Base-by-base conservation (phyloP, 1,140 invertebrate genomes). In the Archegozetes longisetosus region DNA sequence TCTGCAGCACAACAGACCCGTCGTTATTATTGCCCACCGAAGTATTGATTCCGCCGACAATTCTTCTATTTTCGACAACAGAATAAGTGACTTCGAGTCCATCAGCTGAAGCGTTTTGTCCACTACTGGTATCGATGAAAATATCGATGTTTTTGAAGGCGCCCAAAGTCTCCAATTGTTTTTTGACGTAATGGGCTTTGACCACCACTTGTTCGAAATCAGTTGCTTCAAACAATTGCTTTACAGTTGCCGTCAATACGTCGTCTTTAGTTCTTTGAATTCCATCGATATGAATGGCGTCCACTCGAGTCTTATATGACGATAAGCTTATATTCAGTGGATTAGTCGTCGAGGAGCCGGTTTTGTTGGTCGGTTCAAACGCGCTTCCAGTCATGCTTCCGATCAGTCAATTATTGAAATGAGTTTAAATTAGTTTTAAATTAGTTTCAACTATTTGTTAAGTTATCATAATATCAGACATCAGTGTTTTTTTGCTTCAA, bases 41-140 rank as follows among this genome's bases (percentile, higher is more conserved):
- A 0, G 86, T 88, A 64, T 81, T 85, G 40, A 90, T 76, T n/a
- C 83, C 83, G 13, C 87, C 88, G 48, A 80, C 79, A 26, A 89
- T 67, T 27, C 84, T 70, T 52, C 80, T 80, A 55, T 82, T 66
- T 73, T 92, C 89, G 59, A 78, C 75, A 17, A 92, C 85, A 62
- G 80, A 77, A 70, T 88, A 91, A 17, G 84, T 87, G 4, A 93
- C 80, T 76, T 91, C 85, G 61, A 89, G 80, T 29, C 85, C 85
- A 17, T 14, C 12, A 9, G 78, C 76, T 22, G 83, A 82, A 46
- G 20, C 28, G 40, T 9, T 2, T 46, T 32, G 61, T 69, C 73
- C 70, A 68, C 78, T 77, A 64, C 82, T 84, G n/a, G 85, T 85
- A 69, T 93, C 88, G 62, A 94, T 85, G 62, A 78, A 79, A 28